A percentile compares a stretch with the other conserved stretches of the same genome.
Conservation (phyloP, 2,113 vertebrate species). For the Scophthalmus maximus region DNA sequence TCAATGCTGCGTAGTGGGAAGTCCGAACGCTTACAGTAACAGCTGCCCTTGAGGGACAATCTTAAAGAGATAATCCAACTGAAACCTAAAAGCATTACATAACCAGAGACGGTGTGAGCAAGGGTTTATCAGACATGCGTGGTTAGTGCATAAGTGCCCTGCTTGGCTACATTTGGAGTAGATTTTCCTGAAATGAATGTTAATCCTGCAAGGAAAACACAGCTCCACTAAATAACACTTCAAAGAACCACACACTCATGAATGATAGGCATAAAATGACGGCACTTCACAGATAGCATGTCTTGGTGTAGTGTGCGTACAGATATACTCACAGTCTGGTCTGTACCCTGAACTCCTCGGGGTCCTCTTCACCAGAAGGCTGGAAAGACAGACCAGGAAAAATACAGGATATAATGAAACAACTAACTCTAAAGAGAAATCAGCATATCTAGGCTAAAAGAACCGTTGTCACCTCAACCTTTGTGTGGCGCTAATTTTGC, state of each 20-base stretch:
- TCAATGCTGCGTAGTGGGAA: constrained; percentile 18
- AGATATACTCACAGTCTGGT: constrained; percentile 85
- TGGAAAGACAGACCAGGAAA: constrained; percentile 52
- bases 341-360: constrained; percentile 85
- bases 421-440: background rate
- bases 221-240: constrained; percentile 29
- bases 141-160: constrained; percentile 42
- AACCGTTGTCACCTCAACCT: background rate
- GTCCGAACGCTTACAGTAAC: constrained; percentile 60
- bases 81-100: constrained; percentile 78
- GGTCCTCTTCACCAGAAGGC: constrained; percentile 86
- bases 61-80: constrained; percentile 79
- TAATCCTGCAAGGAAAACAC: constrained; percentile 48
- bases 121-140: constrained; percentile 31
- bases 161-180: constrained; percentile 41
- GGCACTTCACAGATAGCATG: background rate
- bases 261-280: constrained; percentile 10
- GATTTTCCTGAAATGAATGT: constrained; percentile 40
- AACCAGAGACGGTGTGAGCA: constrained; percentile 59
- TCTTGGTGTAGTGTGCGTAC: background rate
- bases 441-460: background rate
- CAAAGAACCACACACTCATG: background rate
- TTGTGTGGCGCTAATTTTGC: background rate
- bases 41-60: constrained; percentile 60
- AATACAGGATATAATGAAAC: background rate